Evolutionary conservation across 2,888 invertebrate species (phyloP).

Genomic region (Phortica okadai): DNA sequence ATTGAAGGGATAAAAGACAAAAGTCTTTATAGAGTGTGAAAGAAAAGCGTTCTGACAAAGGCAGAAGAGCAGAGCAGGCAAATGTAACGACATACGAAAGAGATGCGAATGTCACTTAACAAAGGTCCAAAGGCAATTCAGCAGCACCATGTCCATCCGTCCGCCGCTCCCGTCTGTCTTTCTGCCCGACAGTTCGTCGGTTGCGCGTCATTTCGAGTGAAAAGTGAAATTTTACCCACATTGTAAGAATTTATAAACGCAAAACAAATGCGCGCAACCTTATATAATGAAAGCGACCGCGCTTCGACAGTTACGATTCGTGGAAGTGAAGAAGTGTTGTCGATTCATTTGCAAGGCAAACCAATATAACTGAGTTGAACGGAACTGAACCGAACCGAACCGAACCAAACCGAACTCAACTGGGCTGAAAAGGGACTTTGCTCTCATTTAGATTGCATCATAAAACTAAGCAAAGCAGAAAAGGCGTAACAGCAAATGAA

Average conservation of each 20-base stretch:
- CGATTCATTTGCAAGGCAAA: not conserved
- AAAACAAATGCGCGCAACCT: conserved; percentile 34
- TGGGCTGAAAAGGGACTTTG: conserved; percentile 19
- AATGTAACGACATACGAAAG: no score
- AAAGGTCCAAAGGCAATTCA: no score
- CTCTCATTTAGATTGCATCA: conserved; percentile 40
- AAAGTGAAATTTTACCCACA: not conserved
- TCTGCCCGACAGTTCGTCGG: not conserved
- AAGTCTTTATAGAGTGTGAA: not conserved
- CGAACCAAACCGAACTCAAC: not conserved
- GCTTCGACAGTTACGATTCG: not conserved
- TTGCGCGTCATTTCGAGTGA: not conserved
- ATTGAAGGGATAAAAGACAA: conserved; percentile 1
- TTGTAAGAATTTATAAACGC: not conserved
- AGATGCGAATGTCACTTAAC: no score
- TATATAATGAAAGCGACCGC: conserved; percentile 23
- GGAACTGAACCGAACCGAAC: not conserved
- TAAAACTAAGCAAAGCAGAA: conserved; percentile 33
- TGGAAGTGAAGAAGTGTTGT: not conserved
- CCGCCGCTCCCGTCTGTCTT: not conserved
- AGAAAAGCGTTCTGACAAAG: not conserved
- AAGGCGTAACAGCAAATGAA: not conserved
- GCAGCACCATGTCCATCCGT: no score
- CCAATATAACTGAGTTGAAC: not conserved
- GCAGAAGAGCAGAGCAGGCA: not conserved